phyloP scores from a whole-genome alignment of 2,113 vertebrate genomes.

The Microcebus tavaratra region DNA sequence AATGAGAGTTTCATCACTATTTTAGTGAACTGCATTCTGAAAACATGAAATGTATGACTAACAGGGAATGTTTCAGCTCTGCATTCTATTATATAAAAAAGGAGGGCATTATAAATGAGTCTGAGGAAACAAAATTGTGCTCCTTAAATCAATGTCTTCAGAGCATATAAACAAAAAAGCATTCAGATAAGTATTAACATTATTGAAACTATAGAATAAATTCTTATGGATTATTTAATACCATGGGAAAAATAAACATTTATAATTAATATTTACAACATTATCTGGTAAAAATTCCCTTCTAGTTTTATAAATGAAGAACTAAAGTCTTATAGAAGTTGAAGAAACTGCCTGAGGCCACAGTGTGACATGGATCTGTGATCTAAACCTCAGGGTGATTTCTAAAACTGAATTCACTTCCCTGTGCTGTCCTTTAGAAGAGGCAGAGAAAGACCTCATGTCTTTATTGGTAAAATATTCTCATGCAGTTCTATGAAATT shows the following conservation, averaged over 20 bases:
- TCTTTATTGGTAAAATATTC: neutral
- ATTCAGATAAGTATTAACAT: neutral
- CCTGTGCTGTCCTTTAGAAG: neutral
- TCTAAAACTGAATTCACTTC: neutral
- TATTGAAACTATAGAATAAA: neutral
- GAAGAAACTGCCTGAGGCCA: neutral
- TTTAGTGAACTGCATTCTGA: neutral
- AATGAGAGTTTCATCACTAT: neutral
- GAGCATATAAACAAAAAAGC: neutral
- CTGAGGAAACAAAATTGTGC: neutral
- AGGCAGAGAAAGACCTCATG: neutral
- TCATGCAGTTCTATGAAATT: neutral
- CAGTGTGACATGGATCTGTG: neutral
- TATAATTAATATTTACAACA: neutral
- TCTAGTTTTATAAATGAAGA: neutral
- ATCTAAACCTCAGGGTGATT: neutral
- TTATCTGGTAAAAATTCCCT: neutral
- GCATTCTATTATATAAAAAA: neutral
- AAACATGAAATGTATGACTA: neutral
- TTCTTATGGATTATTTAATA: neutral
- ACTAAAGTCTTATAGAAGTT: neutral
- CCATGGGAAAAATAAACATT: neutral
- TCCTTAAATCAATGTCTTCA: neutral
- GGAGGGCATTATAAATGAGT: neutral
- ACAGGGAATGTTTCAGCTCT: neutral